phyloP scores from a whole-genome alignment of 2,888 invertebrate species.

The Callinectes sapidus region DNA sequence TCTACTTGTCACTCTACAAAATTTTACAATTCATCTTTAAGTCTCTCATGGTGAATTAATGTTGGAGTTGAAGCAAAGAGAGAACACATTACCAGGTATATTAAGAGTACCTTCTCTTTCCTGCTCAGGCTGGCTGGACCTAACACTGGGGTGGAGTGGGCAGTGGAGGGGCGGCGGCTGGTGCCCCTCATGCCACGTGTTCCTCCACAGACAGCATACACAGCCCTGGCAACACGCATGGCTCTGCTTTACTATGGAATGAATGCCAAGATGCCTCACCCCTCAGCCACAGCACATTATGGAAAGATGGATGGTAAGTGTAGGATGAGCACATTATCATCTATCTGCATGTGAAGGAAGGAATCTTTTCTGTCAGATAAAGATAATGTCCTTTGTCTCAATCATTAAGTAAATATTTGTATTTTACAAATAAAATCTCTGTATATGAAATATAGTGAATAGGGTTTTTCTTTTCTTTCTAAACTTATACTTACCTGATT shows the following conservation, averaged over 20 bases:
- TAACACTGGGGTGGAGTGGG: constrained; percentile 84
- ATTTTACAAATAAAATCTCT: too few relatives aligned
- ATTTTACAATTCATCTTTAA: background rate
- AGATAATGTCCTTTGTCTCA: too few relatives aligned
- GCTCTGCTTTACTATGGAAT: constrained; percentile 70
- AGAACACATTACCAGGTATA: too few relatives aligned
- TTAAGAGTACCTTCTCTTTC: background rate
- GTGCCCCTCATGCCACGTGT: constrained; percentile 89
- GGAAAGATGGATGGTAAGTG: constrained; percentile 69
- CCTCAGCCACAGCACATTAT: constrained; percentile 66
- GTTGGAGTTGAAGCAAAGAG: background rate
- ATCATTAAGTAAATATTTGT: too few relatives aligned
- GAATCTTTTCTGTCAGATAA: background rate
- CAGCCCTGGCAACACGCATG: constrained; percentile 71
- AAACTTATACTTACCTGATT: background rate
- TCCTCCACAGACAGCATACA: constrained; percentile 79
- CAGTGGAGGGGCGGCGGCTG: constrained; percentile 88
- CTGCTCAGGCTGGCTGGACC: constrained; percentile 78
- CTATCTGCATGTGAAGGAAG: background rate
- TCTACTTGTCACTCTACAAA: background rate
- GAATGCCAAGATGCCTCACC: constrained; percentile 67
- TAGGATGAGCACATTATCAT: background rate
- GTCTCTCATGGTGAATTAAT: background rate
- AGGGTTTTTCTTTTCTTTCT: background rate
- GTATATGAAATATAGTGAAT: too few relatives aligned